phyloP scores from a whole-genome alignment of 2,888 invertebrate species.

The Drosophila subsilvestris region DNA sequence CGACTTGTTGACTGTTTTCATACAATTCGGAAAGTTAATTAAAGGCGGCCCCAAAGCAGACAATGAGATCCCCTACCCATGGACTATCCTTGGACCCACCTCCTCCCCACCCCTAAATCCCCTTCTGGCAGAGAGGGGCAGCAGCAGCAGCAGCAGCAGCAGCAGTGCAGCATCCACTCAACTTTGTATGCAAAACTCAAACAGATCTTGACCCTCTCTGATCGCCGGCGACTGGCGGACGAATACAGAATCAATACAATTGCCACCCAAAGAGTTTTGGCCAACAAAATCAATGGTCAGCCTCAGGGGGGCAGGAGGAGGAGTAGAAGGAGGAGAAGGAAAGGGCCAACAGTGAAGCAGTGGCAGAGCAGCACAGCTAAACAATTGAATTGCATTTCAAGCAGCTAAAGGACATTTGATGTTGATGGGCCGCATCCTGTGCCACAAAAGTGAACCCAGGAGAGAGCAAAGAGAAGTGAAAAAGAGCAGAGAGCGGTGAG shows the following conservation, averaged over 20 bases:
- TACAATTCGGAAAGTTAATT: slow-evolving; percentile 79
- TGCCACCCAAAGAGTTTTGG: slow-evolving; percentile 76
- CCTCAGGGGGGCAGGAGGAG: slow-evolving; percentile 43
- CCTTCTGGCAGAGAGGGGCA: slow-evolving; percentile 45
- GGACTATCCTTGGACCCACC: neutral
- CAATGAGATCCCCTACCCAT: slow-evolving; percentile 65
- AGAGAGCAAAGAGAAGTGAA: slow-evolving; percentile 2
- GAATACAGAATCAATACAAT: slow-evolving; percentile 83
- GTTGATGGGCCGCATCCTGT: slow-evolving; percentile 80
- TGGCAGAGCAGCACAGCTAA: slow-evolving; percentile 28
- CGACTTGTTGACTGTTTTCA: slow-evolving; percentile 80
- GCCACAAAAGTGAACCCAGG: neutral
- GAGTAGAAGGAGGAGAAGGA: slow-evolving; percentile 55
- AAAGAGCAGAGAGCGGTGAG: neutral
- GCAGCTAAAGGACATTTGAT: slow-evolving; percentile 73
- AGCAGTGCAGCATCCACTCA: slow-evolving; percentile 41
- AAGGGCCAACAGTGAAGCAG: slow-evolving; percentile 44
- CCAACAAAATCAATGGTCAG: slow-evolving; percentile 55
- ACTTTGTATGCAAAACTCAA: slow-evolving; percentile 58
- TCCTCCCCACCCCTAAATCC: neutral
- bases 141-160: slow-evolving; percentile 70
- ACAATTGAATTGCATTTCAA: slow-evolving; percentile 83
- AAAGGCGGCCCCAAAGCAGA: slow-evolving; percentile 74
- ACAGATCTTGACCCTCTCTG: slow-evolving; percentile 56
- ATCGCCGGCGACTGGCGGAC: slow-evolving; percentile 21